A percentile compares a stretch with the other conserved stretches of the same genome.
These are phyloP conservation scores for Caenorhabditis latens DNA, from an alignment of 1,140 invertebrate species.

Conservation along the genomic window DNA sequence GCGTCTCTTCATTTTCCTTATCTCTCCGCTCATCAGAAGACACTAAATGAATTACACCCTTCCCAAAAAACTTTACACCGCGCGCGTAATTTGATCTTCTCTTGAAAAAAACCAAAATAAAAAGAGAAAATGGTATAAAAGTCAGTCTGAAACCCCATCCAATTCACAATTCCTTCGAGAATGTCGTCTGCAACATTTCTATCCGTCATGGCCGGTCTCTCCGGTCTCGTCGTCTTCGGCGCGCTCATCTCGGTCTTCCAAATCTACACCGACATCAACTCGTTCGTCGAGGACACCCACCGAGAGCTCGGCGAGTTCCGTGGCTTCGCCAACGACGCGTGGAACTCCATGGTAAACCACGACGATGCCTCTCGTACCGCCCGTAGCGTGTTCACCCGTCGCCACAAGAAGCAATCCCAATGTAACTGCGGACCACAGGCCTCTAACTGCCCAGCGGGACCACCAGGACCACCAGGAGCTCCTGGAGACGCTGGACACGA, in stretches of 20 bases:
- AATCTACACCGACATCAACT: conserved; percentile 65
- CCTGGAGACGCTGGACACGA: conserved; percentile 58
- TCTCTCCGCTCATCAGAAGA: too few relatives aligned
- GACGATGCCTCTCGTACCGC: conserved; percentile 22
- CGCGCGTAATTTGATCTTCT: too few relatives aligned
- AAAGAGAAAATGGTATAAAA: background rate
- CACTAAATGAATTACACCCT: too few relatives aligned
- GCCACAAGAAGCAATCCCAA: conserved; percentile 57
- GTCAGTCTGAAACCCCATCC: background rate
- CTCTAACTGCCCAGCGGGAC: conserved; percentile 64
- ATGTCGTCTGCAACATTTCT: conserved; percentile 37
- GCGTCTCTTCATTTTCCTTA: too few relatives aligned
- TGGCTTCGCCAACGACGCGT: conserved; percentile 57
- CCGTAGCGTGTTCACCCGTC: conserved; percentile 28
- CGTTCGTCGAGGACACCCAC: conserved; percentile 59
- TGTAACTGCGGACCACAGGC: conserved; percentile 58
- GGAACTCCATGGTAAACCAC: conserved; percentile 49
- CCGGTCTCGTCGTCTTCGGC: conserved; percentile 53
- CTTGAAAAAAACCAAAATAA: background rate
- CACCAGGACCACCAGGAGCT: conserved; percentile 64
- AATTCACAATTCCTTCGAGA: conserved; percentile 2
- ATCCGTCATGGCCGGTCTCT: conserved; percentile 14
- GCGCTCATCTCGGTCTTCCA: conserved; percentile 54
- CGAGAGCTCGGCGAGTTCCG: conserved; percentile 60
- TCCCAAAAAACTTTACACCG: too few relatives aligned